Evolutionary conservation across 2,113 vertebrate species (phyloP), one percentile per base, ranked within the genome.

Genomic region (Panurus biarmicus): DNA sequence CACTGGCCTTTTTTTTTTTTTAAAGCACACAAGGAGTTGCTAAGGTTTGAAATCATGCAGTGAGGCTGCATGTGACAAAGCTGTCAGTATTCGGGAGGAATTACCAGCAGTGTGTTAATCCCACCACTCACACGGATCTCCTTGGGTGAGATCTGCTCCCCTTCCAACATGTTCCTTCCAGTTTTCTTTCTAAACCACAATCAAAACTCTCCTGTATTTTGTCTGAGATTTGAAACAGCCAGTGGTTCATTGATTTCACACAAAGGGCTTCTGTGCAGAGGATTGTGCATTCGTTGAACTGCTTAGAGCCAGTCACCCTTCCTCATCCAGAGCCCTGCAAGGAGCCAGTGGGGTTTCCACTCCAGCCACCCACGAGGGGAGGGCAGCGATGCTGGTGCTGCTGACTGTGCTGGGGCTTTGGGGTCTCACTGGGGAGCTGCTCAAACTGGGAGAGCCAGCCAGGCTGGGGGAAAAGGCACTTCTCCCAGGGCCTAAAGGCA

Each of bases 121-220:
- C 42, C 70, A 74, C 65, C 77, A 38, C 47, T 91, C 9, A 0
- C 69, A 48, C 10, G 6, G 36, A 64, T 87, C 89, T 93, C 1
- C 1, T 67, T 81, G 93, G 85, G 88, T 81, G 67, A 94, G 87
- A 95, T 84, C 81, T 96, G 80, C 51, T 95, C 75, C 73, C 83
- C 44, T 94, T 92, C 83, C 89, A 73, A 71, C 4, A 6, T 0
- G 9, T 83, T 92, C 50, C 80, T 88, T 85, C 86, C 42, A 50
- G 96, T 96, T 97, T 96, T 96, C 91, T 96, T 96, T 96, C 79
- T 80, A 94, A 97, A 95, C 95, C 95, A 88, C 97, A 96, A 42
- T 90, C 94, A 84, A 93, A 97, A 93, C 86, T 86, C 77, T 66
- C 75, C 89, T 89, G 71, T 97, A 21, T 96, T 97, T 96, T 95